phyloP scores from a whole-genome alignment of 1,140 invertebrate species.

The Samia ricini region DNA sequence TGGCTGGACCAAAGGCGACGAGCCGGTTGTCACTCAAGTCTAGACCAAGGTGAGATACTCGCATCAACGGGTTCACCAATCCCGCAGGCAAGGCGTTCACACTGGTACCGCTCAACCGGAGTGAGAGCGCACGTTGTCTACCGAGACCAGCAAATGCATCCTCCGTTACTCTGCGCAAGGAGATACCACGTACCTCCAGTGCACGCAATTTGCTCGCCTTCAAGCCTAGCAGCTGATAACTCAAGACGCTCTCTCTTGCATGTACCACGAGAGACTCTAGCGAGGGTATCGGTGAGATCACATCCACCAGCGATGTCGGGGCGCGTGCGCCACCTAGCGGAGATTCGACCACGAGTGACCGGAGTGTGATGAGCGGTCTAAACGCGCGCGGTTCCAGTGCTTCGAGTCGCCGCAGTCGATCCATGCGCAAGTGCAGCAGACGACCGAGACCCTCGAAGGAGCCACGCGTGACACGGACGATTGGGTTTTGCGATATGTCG shows the following conservation, averaged over 20 bases:
- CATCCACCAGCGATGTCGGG: conserved; percentile 80
- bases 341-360: conserved; percentile 81
- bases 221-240: conserved; percentile 80
- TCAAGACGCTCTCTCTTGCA: conserved; percentile 82
- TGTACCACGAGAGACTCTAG: conserved; percentile 81
- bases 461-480: conserved; percentile 66
- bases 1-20: conserved; percentile 84
- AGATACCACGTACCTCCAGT: conserved; percentile 84
- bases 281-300: conserved; percentile 75
- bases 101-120: conserved; percentile 85
- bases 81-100: conserved; percentile 85
- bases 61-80: conserved; percentile 83
- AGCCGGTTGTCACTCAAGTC: conserved; percentile 88
- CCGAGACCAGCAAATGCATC: conserved; percentile 82
- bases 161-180: conserved; percentile 81
- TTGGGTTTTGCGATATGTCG: conserved; percentile 80
- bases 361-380: conserved; percentile 80
- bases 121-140: conserved; percentile 80
- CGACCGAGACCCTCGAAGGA: conserved; percentile 68
- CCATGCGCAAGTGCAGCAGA: conserved; percentile 67
- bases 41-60: conserved; percentile 85
- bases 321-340: conserved; percentile 79
- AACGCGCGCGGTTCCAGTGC: conserved; percentile 81
- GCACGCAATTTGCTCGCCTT: conserved; percentile 85
- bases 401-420: conserved; percentile 71